phyloP scores from a whole-genome alignment of 2,888 invertebrate species.

The Hyppa rectilinea region DNA sequence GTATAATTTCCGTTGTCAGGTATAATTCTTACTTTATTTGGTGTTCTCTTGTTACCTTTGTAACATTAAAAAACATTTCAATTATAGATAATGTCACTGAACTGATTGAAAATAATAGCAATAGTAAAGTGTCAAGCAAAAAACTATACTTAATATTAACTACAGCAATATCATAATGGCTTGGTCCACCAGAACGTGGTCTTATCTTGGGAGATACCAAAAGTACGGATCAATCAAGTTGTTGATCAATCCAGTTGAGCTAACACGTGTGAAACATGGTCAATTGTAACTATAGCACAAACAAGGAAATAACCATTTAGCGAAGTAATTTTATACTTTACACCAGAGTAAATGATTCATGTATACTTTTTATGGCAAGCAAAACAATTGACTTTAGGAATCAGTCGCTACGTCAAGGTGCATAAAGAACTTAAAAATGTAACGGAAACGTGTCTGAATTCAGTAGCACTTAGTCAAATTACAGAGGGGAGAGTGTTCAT shows the following conservation, averaged over 20 bases:
- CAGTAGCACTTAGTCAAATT: conserved; percentile 50
- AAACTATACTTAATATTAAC: not conserved
- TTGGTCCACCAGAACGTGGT: not conserved
- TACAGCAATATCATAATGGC: not conserved
- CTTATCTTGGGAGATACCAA: conserved; percentile 18
- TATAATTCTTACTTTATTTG: not conserved
- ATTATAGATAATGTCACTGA: not conserved
- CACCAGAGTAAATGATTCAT: conserved; percentile 9
- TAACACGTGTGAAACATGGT: conserved; percentile 35
- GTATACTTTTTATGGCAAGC: conserved; percentile 13
- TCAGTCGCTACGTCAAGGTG: conserved; percentile 18
- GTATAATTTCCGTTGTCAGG: too few relatives aligned
- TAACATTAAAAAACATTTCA: not conserved
- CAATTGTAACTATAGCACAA: conserved; percentile 39
- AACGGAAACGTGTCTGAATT: conserved; percentile 17
- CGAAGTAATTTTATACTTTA: conserved; percentile 23
- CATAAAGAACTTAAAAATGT: conserved; percentile 18
- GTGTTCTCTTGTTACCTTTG: not conserved
- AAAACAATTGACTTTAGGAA: conserved; percentile 26
- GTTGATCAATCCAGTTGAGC: conserved; percentile 12
- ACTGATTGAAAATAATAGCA: not conserved
- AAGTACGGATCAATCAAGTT: not conserved
- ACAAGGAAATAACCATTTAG: conserved; percentile 42
- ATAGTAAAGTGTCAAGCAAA: not conserved
- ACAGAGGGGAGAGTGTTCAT: conserved; percentile 44